A percentile compares a stretch with the other conserved stretches of the same genome.
phyloP scores from a whole-genome alignment of 2,113 vertebrate genomes.

The Pseudonaja textilis region DNA sequence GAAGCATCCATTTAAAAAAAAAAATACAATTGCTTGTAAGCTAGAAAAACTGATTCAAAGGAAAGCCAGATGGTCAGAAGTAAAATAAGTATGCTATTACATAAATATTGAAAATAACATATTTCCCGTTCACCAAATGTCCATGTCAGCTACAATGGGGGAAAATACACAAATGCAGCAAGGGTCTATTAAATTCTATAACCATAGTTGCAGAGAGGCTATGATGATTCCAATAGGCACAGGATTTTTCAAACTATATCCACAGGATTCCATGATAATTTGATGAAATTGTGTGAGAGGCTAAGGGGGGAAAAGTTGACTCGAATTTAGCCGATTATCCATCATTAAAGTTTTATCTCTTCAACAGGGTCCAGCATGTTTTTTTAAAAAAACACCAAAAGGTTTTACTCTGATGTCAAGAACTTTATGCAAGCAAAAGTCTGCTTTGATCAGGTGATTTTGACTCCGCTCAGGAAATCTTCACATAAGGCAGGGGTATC shows the following conservation, averaged over 20 bases:
- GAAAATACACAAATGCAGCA: slow-evolving; percentile 35
- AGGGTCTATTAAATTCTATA: slow-evolving; percentile 19
- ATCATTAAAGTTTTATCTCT: not conserved
- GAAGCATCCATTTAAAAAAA: not conserved
- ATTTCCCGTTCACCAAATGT: slow-evolving; percentile 13
- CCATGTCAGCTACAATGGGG: slow-evolving; percentile 23
- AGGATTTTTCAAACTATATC: not conserved
- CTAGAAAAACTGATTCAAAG: slow-evolving; percentile 33
- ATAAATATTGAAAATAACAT: slow-evolving; percentile 40
- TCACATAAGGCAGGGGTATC: too few species aligned
- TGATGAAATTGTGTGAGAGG: not conserved
- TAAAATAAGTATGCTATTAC: slow-evolving; percentile 22
- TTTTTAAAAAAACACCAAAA: not conserved
- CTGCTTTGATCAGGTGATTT: not conserved
- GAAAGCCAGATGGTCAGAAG: slow-evolving; percentile 2
- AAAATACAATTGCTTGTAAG: not conserved
- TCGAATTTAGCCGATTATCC: not conserved
- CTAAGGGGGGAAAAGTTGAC: not conserved
- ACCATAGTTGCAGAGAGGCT: not conserved
- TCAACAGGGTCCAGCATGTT: not conserved
- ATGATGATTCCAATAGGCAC: not conserved
- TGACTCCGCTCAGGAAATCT: not conserved
- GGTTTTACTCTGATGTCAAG: not conserved
- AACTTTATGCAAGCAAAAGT: too few species aligned
- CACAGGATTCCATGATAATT: not conserved